phyloP scores from a whole-genome alignment of 2,113 vertebrate genomes.

The Chrysochloris asiatica region DNA sequence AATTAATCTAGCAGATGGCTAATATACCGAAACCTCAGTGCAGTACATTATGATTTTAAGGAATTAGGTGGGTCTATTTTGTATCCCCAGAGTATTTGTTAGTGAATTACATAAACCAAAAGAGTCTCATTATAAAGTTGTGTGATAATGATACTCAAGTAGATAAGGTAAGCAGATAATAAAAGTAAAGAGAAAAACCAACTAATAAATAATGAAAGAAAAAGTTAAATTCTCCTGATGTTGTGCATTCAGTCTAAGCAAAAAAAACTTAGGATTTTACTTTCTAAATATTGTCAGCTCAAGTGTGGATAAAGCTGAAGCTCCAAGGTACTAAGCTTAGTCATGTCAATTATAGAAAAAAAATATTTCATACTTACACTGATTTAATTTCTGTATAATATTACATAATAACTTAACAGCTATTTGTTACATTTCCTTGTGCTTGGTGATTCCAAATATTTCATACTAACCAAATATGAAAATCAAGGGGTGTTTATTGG shows the following conservation, averaged over 20 bases:
- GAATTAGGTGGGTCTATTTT: constrained; percentile 21
- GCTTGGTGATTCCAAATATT: not conserved
- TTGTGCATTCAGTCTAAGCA: not conserved
- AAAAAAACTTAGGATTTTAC: not conserved
- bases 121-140: constrained; percentile 25
- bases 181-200: not conserved
- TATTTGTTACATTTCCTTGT: constrained; percentile 2
- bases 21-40: constrained; percentile 19
- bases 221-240: not conserved
- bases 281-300: constrained; percentile 16
- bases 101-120: not conserved
- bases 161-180: not conserved
- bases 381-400: constrained; percentile 9
- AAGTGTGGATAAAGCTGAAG: not conserved
- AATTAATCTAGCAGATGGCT: constrained; percentile 51
- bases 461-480: not conserved
- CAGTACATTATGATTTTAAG: constrained; percentile 41
- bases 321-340: not conserved
- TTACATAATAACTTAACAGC: not conserved
- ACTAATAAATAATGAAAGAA: not conserved
- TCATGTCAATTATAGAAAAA: not conserved
- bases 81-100: not conserved
- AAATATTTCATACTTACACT: not conserved
- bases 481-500: not conserved
- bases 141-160: not conserved